These are phyloP conservation scores for Eublepharis macularius DNA, from an alignment of 2,113 vertebrate species.

Conservation along the genomic window DNA sequence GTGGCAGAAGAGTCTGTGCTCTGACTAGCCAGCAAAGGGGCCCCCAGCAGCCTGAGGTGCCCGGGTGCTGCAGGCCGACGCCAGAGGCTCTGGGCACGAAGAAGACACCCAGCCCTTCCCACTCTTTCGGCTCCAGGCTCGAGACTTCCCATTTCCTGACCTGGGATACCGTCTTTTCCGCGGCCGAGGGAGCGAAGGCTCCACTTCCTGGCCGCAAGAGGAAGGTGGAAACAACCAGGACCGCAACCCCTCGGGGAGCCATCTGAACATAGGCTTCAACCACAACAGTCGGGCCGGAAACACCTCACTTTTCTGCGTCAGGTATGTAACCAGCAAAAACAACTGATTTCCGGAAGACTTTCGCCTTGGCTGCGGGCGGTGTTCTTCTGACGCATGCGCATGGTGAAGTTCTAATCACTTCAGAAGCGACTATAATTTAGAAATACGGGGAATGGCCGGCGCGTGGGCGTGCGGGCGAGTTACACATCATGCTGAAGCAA, in stretches of 20 bases:
- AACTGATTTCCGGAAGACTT: too few relatives aligned
- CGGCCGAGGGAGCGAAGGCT: neutral
- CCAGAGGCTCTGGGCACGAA: neutral
- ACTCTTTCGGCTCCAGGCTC: rapidly evolving
- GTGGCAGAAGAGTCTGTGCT: too few relatives aligned
- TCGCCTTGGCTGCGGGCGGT: too few relatives aligned
- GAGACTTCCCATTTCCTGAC: neutral
- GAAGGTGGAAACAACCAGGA: conserved; percentile 44
- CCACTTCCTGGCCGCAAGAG: conserved; percentile 21
- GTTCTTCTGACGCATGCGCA: too few relatives aligned
- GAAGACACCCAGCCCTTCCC: neutral
- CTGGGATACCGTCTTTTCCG: conserved; percentile 5
- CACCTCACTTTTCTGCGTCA: conserved; percentile 18
- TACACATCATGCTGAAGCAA: too few relatives aligned
- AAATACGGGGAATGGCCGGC: too few relatives aligned
- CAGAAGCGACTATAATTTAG: too few relatives aligned
- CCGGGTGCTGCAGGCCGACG: neutral
- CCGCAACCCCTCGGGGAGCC: conserved; percentile 59
- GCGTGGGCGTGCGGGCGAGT: too few relatives aligned
- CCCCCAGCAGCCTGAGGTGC: too few relatives aligned
- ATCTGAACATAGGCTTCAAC: conserved; percentile 70
- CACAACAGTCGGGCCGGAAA: conserved; percentile 59
- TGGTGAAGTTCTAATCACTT: too few relatives aligned
- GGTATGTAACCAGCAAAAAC: too few relatives aligned
- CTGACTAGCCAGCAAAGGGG: too few relatives aligned